These are phyloP conservation scores for Craterocephalus amniculus DNA, from an alignment of 2,797 vertebrate species.

Conservation along the genomic window DNA sequence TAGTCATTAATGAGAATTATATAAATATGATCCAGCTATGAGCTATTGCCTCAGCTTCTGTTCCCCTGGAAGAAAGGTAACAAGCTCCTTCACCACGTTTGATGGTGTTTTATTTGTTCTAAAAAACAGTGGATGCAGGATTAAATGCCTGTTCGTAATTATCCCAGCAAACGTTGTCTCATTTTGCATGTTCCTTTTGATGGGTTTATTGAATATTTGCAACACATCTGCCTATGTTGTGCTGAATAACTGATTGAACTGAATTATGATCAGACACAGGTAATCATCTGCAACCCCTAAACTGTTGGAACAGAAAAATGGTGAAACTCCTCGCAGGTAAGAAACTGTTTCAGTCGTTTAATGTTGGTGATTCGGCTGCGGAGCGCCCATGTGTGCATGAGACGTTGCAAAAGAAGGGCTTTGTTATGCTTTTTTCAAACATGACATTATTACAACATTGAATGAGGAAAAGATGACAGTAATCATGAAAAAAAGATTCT, in stretches of 20 bases:
- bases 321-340: slow-evolving; percentile 75
- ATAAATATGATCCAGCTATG: slow-evolving; percentile 64
- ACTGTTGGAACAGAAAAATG: slow-evolving; percentile 59
- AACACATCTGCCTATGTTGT: background rate
- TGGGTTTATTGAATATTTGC: background rate
- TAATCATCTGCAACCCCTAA: background rate
- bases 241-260: background rate
- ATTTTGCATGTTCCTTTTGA: too few species aligned
- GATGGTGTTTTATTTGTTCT: background rate
- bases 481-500: too few species aligned
- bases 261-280: slow-evolving; percentile 5
- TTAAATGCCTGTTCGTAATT: background rate
- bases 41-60: slow-evolving; percentile 19
- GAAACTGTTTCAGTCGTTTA: background rate
- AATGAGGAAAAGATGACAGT: too few species aligned
- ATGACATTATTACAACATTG: too few species aligned
- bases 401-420: too few species aligned
- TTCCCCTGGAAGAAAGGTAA: slow-evolving; percentile 65
- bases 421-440: too few species aligned
- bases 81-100: background rate
- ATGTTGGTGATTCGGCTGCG: too few species aligned
- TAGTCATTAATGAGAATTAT: slow-evolving; percentile 68
- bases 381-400: too few species aligned
- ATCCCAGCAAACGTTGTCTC: too few species aligned
- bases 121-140: background rate